Percentiles rank a stretch among this genome's conserved stretches.
phyloP scores from a whole-genome alignment of 2,797 vertebrate genomes.

The Anomalospiza imberbis region DNA sequence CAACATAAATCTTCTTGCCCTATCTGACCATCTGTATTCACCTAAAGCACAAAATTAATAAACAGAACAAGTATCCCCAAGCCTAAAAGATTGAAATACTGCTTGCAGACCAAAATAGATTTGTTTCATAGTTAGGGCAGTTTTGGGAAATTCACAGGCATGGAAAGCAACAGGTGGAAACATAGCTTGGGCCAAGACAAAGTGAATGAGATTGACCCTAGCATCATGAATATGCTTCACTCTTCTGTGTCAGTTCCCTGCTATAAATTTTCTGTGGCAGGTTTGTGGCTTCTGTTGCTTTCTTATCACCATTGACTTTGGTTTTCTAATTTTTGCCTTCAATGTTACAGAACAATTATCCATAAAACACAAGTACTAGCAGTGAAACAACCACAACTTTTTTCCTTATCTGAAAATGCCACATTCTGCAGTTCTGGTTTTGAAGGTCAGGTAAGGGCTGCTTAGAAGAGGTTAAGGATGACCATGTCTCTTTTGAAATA shows the following conservation, averaged over 20 bases:
- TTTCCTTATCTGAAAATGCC: background rate
- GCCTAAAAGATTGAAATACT: background rate
- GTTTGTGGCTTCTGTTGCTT: background rate
- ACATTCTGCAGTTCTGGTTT: background rate
- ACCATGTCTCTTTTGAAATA: background rate
- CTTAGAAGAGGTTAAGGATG: background rate
- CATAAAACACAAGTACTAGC: background rate
- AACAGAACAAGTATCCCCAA: background rate
- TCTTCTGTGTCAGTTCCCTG: background rate
- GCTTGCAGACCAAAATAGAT: background rate
- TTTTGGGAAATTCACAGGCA: background rate
- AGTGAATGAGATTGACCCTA: background rate
- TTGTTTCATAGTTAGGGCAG: background rate
- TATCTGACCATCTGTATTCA: constrained; percentile 36
- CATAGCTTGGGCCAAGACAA: background rate
- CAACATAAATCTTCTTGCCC: constrained; percentile 5
- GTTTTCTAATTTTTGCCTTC: background rate
- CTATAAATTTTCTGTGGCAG: background rate
- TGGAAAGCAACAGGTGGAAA: constrained; percentile 24
- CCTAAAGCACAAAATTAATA: constrained; percentile 26
- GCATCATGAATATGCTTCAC: background rate
- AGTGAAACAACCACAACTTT: background rate
- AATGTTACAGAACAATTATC: background rate
- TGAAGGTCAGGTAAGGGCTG: background rate
- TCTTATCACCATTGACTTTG: background rate